A percentile compares a stretch with the other conserved stretches of the same genome.
These are phyloP conservation scores for Acrossocheilus wenchowensis DNA, from an alignment of 2,797 vertebrate genomes.

Conservation along the genomic window DNA sequence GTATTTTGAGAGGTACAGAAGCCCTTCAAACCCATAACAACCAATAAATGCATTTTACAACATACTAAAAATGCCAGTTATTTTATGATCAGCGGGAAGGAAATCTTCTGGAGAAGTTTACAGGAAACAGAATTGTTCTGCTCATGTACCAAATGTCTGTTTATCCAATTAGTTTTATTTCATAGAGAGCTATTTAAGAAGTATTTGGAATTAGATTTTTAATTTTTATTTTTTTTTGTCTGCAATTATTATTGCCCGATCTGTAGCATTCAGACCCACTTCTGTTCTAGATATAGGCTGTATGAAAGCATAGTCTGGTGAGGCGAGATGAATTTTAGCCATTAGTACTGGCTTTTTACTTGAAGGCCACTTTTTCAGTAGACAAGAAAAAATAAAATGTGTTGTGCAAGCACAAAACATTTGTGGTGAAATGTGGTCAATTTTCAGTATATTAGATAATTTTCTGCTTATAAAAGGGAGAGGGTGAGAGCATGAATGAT, in stretches of 20 bases:
- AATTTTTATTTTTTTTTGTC: neutral
- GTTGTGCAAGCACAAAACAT: neutral
- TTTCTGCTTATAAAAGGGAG: conserved; percentile 20
- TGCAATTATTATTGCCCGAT: neutral
- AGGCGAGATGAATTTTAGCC: neutral
- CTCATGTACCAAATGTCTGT: conserved; percentile 6
- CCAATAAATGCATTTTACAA: conserved; percentile 33
- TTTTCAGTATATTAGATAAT: conserved; percentile 4
- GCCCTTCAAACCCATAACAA: conserved; percentile 35
- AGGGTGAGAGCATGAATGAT: conserved; percentile 5
- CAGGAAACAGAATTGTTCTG: neutral
- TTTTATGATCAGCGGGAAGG: neutral
- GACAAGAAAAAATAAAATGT: neutral
- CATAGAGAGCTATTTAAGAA: neutral
- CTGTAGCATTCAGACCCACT: neutral
- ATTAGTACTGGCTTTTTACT: neutral
- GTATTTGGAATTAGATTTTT: neutral
- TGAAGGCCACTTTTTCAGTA: neutral
- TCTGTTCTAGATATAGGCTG: neutral
- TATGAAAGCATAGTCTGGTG: neutral
- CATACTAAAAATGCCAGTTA: conserved; percentile 1
- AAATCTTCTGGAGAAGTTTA: neutral
- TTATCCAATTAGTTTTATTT: conserved; percentile 28
- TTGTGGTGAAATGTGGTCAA: neutral
- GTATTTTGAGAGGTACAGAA: conserved; percentile 94